Evolutionary conservation across 1,140 invertebrate species (phyloP).

Genomic region (Leptoteleia sp.): DNA sequence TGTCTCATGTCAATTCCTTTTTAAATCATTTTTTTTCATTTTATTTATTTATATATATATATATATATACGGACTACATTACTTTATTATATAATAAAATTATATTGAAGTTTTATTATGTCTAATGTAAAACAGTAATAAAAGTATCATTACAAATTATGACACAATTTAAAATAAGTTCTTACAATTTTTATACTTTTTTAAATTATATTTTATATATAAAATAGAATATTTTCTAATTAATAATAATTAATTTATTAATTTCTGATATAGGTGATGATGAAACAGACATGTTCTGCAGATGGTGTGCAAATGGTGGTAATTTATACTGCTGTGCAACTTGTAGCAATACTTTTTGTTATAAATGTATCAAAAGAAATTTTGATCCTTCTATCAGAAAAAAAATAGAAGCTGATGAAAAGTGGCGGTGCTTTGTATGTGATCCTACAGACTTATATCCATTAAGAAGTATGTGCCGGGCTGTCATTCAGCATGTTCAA

Average conservation of each 20-base stretch:
- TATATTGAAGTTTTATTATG: too few relatives aligned
- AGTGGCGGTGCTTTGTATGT: conserved; percentile 93
- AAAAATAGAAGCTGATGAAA: conserved; percentile 87
- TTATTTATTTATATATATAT: too few relatives aligned
- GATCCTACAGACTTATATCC: conserved; percentile 86
- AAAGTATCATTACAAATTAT: too few relatives aligned
- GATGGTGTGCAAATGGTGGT: conserved; percentile 94
- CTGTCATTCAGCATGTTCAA: conserved; percentile 79
- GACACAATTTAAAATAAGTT: too few relatives aligned
- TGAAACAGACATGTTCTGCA: conserved; percentile 93
- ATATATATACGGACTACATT: too few relatives aligned
- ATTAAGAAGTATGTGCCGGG: conserved; percentile 85
- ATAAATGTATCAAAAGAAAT: conserved; percentile 91
- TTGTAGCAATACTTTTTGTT: conserved; percentile 83
- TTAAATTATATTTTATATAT: too few relatives aligned
- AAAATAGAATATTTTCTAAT: not conserved
- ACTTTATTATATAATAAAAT: too few relatives aligned
- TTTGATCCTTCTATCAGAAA: conserved; percentile 86
- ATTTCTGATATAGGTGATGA: conserved; percentile 85
- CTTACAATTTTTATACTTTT: too few relatives aligned
- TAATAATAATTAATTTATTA: not conserved
- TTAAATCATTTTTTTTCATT: too few relatives aligned
- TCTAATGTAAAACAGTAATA: too few relatives aligned
- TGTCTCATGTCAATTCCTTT: too few relatives aligned
- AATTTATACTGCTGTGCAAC: conserved; percentile 91